Conservation (phyloP, 2,797 vertebrate species). For the Sparus aurata region DNA sequence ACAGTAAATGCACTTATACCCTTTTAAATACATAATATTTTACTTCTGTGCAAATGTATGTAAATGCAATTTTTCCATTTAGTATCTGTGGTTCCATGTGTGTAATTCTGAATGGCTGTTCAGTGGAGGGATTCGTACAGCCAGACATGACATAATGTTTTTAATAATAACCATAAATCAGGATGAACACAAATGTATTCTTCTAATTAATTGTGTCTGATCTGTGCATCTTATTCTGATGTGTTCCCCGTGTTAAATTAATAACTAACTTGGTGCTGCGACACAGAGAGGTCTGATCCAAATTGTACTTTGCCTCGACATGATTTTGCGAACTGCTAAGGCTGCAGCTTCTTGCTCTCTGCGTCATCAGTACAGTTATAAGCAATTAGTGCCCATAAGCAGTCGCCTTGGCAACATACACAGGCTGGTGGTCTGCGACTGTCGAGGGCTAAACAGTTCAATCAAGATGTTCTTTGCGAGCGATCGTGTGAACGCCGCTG, state of each 20-base stretch:
- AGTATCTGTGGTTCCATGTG: neutral
- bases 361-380: conserved; percentile 37
- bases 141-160: neutral
- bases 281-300: neutral
- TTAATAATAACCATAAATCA: neutral
- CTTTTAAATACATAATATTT: too few species aligned
- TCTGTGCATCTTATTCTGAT: neutral
- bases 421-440: conserved; percentile 42
- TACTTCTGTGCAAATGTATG: neutral
- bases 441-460: conserved; percentile 36
- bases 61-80: neutral
- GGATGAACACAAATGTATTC: neutral
- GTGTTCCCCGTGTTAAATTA: conserved; percentile 2
- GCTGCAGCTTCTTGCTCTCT: conserved; percentile 17
- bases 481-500: conserved; percentile 1
- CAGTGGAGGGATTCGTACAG: neutral
- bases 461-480: conserved; percentile 37
- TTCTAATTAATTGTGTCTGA: neutral
- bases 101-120: neutral
- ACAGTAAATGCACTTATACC: too few species aligned
- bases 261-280: neutral
- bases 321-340: neutral
- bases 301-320: neutral
- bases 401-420: conserved; percentile 60
- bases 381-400: conserved; percentile 55